phyloP scores from a whole-genome alignment of 2,888 invertebrate species.

The Hydriomena furcata region DNA sequence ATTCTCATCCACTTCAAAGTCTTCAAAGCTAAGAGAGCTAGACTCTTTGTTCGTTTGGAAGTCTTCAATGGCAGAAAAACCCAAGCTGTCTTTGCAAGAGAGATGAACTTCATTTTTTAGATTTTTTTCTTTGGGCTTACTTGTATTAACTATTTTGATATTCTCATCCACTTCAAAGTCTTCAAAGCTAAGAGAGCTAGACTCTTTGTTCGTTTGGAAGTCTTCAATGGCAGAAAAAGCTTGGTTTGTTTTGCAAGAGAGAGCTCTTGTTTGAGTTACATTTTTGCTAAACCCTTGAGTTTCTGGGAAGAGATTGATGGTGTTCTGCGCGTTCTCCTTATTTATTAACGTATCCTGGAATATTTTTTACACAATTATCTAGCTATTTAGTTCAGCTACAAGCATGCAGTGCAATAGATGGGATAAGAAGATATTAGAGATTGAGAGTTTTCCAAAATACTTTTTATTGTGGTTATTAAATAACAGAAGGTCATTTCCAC shows the following conservation, averaged over 20 bases:
- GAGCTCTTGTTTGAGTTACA: conserved; percentile 9
- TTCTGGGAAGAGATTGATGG: conserved; percentile 30
- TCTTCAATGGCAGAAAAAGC: conserved; percentile 10
- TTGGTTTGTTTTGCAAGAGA: conserved; percentile 2
- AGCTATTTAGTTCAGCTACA: too few species aligned
- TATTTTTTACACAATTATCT: too few species aligned
- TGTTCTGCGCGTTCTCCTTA: conserved; percentile 48
- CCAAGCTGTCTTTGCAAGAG: conserved; percentile 5
- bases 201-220: conserved; percentile 25
- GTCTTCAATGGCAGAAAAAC: conserved; percentile 10
- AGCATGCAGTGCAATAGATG: too few species aligned
- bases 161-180: conserved; percentile 10
- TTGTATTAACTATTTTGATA: not conserved
- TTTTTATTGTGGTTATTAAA: too few species aligned
- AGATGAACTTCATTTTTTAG: conserved; percentile 1
- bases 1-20: conserved; percentile 9
- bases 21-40: conserved; percentile 9
- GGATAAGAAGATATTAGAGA: too few species aligned
- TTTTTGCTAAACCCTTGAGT: conserved; percentile 29
- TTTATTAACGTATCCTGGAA: conserved; percentile 37
- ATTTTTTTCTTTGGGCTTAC: not conserved
- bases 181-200: conserved; percentile 8
- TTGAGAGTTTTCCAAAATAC: too few species aligned
- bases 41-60: conserved; percentile 25
- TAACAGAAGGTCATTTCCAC: too few species aligned